phyloP scores from a whole-genome alignment of 2,797 vertebrate genomes.

The Myoxocephalus aenaeus region DNA sequence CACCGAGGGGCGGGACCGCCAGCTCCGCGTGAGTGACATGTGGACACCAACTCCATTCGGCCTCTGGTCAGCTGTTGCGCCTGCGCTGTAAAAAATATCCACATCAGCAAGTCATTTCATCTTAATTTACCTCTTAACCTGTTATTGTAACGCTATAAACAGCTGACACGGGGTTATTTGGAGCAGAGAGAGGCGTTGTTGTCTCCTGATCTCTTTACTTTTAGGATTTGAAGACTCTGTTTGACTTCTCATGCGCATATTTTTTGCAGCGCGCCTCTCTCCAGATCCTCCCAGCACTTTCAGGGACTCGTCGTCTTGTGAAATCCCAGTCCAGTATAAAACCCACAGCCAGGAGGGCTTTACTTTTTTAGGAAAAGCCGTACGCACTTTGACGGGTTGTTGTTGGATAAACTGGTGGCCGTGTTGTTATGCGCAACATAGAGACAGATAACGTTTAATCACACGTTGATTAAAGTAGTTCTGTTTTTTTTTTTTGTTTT shows the following conservation, averaged over 20 bases:
- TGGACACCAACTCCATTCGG: slow-evolving; percentile 72
- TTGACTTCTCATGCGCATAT: not conserved
- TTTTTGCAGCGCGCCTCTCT: slow-evolving; percentile 61
- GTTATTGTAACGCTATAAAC: fast-evolving
- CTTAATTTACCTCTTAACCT: fast-evolving
- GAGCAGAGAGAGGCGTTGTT: fast-evolving
- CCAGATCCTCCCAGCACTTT: slow-evolving; percentile 74
- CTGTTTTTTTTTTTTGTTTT: too few relatives aligned
- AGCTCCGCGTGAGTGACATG: slow-evolving; percentile 50
- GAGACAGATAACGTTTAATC: slow-evolving; percentile 25
- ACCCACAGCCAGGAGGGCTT: slow-evolving; percentile 42
- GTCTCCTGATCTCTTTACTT: not conserved
- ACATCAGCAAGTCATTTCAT: not conserved
- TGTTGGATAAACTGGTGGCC: slow-evolving; percentile 9
- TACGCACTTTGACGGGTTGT: not conserved
- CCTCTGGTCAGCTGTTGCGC: slow-evolving; percentile 75
- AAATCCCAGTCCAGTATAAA: slow-evolving; percentile 74
- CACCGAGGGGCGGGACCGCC: slow-evolving; percentile 57
- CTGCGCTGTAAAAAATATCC: slow-evolving; percentile 65
- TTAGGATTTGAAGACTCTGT: not conserved
- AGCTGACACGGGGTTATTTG: fast-evolving
- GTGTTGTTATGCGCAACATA: slow-evolving; percentile 52
- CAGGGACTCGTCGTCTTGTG: slow-evolving; percentile 48
- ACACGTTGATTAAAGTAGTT: not conserved
- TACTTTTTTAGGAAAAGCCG: not conserved